Evolutionary conservation across 2,797 vertebrate genomes (phyloP).

Genomic region (Schizothorax lantsangensis): DNA sequence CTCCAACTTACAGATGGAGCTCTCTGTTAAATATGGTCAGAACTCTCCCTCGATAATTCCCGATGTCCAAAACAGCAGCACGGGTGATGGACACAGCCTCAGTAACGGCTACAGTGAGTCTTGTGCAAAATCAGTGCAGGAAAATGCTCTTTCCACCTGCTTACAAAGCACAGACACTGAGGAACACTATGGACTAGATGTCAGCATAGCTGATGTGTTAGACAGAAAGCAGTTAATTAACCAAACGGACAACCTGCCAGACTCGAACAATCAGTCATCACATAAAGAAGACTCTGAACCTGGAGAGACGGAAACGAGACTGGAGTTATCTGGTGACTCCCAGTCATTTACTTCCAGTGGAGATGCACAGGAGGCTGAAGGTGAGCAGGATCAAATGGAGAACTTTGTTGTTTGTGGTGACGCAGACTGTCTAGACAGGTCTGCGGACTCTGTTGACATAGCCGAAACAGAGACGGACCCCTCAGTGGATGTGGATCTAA

Average conservation of each 20-base stretch:
- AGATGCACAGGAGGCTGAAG: conserved; percentile 54
- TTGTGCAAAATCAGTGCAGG: conserved; percentile 60
- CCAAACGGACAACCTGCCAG: neutral
- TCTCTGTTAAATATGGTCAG: conserved; percentile 71
- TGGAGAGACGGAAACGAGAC: neutral
- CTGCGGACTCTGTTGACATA: conserved; percentile 75
- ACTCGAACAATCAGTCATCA: conserved; percentile 4
- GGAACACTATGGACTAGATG: neutral
- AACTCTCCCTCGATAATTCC: conserved; percentile 84
- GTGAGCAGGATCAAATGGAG: conserved; percentile 59
- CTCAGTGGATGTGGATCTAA: neutral
- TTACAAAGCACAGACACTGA: neutral
- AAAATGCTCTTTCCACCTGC: conserved; percentile 36
- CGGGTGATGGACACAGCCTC: conserved; percentile 60
- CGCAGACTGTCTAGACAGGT: conserved; percentile 64
- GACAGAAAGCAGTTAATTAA: neutral
- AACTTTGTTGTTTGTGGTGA: conserved; percentile 70
- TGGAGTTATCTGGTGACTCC: neutral
- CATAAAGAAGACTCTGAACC: conserved; percentile 13
- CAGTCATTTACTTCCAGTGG: neutral
- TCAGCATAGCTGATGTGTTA: neutral
- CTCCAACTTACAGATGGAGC: conserved; percentile 63
- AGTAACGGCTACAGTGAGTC: conserved; percentile 70
- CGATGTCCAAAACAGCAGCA: conserved; percentile 62
- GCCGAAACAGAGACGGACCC: neutral